These are phyloP conservation scores for Oophaga pumilio DNA, from an alignment of 2,113 vertebrate species.

Conservation along the genomic window DNA sequence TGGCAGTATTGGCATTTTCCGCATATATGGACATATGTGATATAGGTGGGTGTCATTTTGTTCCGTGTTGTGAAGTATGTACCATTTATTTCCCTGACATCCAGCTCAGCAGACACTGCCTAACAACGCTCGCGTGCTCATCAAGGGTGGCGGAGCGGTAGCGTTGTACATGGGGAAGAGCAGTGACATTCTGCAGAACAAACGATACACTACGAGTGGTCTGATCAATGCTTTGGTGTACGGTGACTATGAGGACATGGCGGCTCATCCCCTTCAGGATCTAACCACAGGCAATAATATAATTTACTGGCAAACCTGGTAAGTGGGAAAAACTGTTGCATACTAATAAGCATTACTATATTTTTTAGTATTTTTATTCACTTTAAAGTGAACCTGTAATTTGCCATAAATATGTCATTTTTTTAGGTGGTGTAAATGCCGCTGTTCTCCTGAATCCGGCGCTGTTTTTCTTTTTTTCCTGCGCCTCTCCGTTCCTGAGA, in stretches of 20 bases:
- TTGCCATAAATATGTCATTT: too few relatives aligned
- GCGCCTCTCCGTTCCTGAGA: too few relatives aligned
- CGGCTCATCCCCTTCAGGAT: slow-evolving; percentile 68
- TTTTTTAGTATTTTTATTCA: too few relatives aligned
- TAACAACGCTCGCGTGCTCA: slow-evolving; percentile 6
- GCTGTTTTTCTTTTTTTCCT: too few relatives aligned
- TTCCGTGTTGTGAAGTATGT: not conserved
- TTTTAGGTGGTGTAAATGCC: too few relatives aligned
- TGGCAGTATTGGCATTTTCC: not conserved
- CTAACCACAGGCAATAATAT: slow-evolving; percentile 72
- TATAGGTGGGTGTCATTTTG: not conserved
- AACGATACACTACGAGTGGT: not conserved
- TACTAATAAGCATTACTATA: not conserved
- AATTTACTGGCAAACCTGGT: slow-evolving; percentile 59
- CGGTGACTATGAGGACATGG: slow-evolving; percentile 58
- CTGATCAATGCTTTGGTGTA: slow-evolving; percentile 80
- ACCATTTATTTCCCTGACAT: not conserved
- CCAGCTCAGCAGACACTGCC: slow-evolving; percentile 47
- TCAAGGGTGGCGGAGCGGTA: slow-evolving; percentile 44
- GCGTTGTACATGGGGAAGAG: slow-evolving; percentile 60
- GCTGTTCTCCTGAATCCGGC: too few relatives aligned
- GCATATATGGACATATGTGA: not conserved
- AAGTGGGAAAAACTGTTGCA: slow-evolving; percentile 24
- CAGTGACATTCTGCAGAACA: slow-evolving; percentile 36
- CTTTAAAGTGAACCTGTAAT: too few relatives aligned